phyloP scores from a whole-genome alignment of 2,797 vertebrate genomes.

The Notolabrus celidotus region DNA sequence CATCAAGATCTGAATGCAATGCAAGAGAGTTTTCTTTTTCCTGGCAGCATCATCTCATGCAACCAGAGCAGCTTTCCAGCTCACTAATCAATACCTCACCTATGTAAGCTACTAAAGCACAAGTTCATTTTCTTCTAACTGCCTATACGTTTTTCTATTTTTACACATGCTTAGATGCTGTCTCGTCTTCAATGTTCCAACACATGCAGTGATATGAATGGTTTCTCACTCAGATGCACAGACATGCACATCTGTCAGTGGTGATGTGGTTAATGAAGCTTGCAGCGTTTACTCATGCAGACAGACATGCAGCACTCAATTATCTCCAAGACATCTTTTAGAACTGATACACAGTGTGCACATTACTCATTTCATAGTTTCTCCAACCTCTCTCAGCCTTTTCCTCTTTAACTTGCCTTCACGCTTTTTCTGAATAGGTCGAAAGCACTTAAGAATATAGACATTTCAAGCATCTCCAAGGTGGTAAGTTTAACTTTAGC shows the following conservation, averaged over 20 bases:
- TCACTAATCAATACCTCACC: conserved; percentile 18
- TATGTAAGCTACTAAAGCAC: conserved; percentile 19
- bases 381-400: not conserved
- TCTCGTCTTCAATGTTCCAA: conserved; percentile 10
- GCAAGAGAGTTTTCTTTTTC: not conserved
- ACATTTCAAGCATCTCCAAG: not conserved
- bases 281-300: conserved; percentile 33
- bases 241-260: conserved; percentile 42
- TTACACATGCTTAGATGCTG: conserved; percentile 47
- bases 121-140: not conserved
- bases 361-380: not conserved
- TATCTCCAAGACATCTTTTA: conserved; percentile 17
- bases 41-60: not conserved
- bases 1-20: not conserved
- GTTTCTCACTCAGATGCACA: conserved; percentile 20
- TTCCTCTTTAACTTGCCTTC: not conserved
- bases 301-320: conserved; percentile 27
- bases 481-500: not conserved
- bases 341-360: not conserved
- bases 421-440: not conserved
- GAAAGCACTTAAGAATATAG: not conserved
- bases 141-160: conserved; percentile 18
- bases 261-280: conserved; percentile 59
- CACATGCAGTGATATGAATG: conserved; percentile 15
- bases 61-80: conserved; percentile 27